Evolutionary conservation across 2,113 vertebrate species (phyloP).

Genomic region (Acanthochromis polyacanthus): DNA sequence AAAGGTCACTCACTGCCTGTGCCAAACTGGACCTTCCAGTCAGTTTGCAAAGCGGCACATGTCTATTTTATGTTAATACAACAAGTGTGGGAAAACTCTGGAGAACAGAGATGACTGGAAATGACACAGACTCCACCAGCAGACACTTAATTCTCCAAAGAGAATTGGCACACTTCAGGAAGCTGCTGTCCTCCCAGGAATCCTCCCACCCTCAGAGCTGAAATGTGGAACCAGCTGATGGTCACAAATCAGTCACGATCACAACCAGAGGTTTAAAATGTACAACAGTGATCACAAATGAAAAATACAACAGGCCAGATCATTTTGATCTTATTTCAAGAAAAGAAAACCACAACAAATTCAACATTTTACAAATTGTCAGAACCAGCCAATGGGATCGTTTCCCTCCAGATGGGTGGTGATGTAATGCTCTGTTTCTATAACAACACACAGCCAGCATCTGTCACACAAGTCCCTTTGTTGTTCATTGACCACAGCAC

Average conservation of each 20-base stretch:
- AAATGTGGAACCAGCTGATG: not conserved
- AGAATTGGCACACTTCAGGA: conserved; percentile 21
- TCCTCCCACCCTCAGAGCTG: not conserved
- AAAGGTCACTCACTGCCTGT: no score
- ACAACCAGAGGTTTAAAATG: not conserved
- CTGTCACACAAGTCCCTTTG: conserved; percentile 62
- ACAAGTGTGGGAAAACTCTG: conserved; percentile 6
- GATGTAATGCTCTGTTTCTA: conserved; percentile 5
- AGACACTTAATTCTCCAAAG: not conserved
- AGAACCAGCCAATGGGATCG: not conserved
- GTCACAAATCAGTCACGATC: not conserved
- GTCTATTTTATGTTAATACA: not conserved
- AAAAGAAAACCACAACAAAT: not conserved
- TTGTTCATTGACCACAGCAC: conserved; percentile 41
- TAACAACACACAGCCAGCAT: conserved; percentile 37
- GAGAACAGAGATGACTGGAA: not conserved
- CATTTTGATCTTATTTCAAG: not conserved
- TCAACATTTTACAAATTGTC: not conserved
- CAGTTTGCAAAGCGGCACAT: not conserved
- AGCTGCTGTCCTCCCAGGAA: not conserved
- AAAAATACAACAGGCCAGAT: not conserved
- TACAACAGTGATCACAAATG: not conserved
- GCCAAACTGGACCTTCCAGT: no score
- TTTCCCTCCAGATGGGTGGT: conserved; percentile 69
- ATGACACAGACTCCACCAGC: conserved; percentile 3